Conservation (phyloP, 2,113 vertebrate genomes). For the Xyrauchen texanus region DNA sequence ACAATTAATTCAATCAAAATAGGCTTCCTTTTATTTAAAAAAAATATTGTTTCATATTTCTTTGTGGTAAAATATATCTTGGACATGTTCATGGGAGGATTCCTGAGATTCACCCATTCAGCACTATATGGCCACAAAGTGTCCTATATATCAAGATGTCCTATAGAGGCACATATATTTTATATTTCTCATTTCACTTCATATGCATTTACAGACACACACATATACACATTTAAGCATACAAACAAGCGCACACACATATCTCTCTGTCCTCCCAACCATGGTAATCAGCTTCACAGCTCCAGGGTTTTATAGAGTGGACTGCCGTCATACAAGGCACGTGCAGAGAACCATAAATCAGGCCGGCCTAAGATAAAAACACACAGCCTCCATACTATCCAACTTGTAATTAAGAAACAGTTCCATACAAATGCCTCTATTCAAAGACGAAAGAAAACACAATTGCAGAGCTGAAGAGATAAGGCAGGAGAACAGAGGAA, state of each 20-base stretch:
- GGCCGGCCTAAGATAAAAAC: constrained; percentile 25
- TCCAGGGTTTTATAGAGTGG: constrained; percentile 18
- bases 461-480: constrained; percentile 37
- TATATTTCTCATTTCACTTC: background rate
- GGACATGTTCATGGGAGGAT: no score
- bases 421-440: constrained; percentile 21
- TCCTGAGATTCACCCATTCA: constrained; percentile 5
- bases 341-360: constrained; percentile 23
- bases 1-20: background rate
- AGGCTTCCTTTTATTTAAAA: background rate
- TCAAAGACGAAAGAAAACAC: constrained; percentile 39
- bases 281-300: constrained; percentile 39
- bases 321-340: constrained; percentile 20
- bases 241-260: constrained; percentile 2
- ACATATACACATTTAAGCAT: constrained; percentile 8
- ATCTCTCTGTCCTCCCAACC: constrained; percentile 32
- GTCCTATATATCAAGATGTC: constrained; percentile 3
- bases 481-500: constrained; percentile 29
- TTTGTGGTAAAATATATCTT: background rate
- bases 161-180: constrained; percentile 1
- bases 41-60: background rate
- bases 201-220: constrained; percentile 2
- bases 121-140: constrained; percentile 15
- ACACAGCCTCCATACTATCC: constrained; percentile 27
- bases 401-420: constrained; percentile 42